Conservation (phyloP, 2,113 vertebrate genomes). For the Butorides virescens region DNA sequence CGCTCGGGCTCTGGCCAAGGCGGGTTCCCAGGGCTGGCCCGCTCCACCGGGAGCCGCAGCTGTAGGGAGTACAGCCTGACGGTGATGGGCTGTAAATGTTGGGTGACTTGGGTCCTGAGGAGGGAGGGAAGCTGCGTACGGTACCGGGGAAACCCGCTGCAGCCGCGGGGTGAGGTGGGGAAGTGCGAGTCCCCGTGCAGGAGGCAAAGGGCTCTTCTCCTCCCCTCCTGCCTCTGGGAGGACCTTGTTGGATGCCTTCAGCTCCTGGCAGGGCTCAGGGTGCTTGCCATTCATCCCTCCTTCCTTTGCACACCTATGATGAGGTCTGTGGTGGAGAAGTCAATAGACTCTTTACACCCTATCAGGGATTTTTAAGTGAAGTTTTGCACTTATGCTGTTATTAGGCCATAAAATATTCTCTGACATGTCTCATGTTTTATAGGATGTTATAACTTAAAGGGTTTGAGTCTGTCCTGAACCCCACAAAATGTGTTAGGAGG, state of each 20-base stretch:
- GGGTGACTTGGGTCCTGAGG: neutral
- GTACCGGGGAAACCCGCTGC: neutral
- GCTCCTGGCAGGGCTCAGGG: neutral
- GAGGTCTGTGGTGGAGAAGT: neutral
- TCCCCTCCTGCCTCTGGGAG: neutral
- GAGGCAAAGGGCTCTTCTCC: neutral
- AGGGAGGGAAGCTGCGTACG: neutral
- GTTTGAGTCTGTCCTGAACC: neutral
- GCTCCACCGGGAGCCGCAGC: neutral
- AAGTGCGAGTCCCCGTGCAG: rapidly evolving
- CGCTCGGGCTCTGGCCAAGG: rapidly evolving
- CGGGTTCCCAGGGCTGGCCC: rapidly evolving
- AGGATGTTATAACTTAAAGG: neutral
- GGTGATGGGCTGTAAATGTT: neutral
- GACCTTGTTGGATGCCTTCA: neutral
- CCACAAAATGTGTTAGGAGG: rapidly evolving
- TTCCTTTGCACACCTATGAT: neutral
- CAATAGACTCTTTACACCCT: neutral
- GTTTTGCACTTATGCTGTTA: neutral
- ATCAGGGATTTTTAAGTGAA: neutral
- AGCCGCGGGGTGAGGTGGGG: neutral
- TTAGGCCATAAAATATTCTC: neutral
- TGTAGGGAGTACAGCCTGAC: neutral
- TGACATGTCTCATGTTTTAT: neutral
- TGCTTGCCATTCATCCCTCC: neutral